phyloP scores from a whole-genome alignment of 2,797 vertebrate species.

The Dromococcyx pavoninus region DNA sequence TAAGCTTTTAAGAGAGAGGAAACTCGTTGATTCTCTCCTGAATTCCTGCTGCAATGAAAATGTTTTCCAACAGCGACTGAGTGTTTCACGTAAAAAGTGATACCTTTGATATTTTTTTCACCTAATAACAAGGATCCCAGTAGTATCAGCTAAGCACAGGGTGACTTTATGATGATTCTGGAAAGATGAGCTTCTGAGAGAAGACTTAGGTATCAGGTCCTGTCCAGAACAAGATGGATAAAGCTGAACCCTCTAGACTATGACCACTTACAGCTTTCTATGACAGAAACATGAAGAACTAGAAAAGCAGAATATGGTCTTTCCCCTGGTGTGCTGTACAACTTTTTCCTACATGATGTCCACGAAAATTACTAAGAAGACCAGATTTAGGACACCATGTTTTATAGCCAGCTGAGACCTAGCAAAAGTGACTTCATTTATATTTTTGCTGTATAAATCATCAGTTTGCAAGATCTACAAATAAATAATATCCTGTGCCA shows the following conservation, averaged over 20 bases:
- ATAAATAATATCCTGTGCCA: neutral
- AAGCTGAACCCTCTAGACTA: neutral
- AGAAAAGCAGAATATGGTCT: fast-evolving
- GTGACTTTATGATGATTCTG: neutral
- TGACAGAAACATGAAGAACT: neutral
- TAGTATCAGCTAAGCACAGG: neutral
- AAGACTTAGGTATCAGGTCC: neutral
- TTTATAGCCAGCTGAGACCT: neutral
- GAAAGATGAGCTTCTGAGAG: neutral
- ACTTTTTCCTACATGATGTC: neutral
- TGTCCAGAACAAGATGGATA: neutral
- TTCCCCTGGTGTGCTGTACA: neutral
- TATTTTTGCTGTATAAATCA: neutral
- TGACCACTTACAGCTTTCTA: neutral
- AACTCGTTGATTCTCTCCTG: neutral
- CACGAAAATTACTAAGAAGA: neutral
- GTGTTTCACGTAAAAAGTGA: neutral
- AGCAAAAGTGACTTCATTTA: neutral
- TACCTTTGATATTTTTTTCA: neutral
- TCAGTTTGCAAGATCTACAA: neutral
- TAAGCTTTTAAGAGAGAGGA: neutral
- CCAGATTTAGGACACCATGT: neutral
- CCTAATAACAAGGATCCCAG: neutral
- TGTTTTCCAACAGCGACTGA: neutral
- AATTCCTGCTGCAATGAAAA: neutral